A percentile compares a stretch with the other conserved stretches of the same genome.
These are phyloP conservation scores for Drosophila ogumai DNA, from an alignment of 1,140 invertebrate genomes.

Conservation along the genomic window DNA sequence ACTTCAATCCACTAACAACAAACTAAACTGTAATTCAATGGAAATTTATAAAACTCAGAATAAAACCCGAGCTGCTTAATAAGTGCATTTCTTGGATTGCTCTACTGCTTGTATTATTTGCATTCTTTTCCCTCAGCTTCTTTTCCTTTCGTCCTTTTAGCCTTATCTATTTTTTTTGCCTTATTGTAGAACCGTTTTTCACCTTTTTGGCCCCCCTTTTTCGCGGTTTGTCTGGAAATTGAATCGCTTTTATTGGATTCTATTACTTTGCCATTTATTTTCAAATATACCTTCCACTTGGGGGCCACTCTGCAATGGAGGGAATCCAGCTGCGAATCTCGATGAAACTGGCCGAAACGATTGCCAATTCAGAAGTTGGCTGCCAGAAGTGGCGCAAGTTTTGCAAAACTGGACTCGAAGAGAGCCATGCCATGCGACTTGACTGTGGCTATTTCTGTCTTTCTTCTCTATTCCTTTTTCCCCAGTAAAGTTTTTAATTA, in stretches of 20 bases:
- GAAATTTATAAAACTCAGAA: background rate
- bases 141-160: background rate
- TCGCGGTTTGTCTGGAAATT: constrained; percentile 20
- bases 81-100: constrained; percentile 2
- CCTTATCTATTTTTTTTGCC: background rate
- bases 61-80: background rate
- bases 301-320: constrained; percentile 9
- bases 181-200: background rate
- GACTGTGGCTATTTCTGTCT: constrained; percentile 4
- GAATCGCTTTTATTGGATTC: constrained; percentile 41
- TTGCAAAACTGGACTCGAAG: constrained; percentile 28
- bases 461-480: background rate
- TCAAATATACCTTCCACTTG: constrained; percentile 42
- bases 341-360: constrained; percentile 22
- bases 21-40: background rate
- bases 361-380: constrained; percentile 39
- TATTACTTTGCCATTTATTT: constrained; percentile 48
- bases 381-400: constrained; percentile 27
- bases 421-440: constrained; percentile 19
- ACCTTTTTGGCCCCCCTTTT: constrained; percentile 2
- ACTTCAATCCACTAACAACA: background rate
- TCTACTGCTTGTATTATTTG: constrained; percentile 16
- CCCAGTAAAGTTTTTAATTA: constrained; percentile 37
- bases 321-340: constrained; percentile 29
- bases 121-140: background rate